These are phyloP conservation scores for Aromia moschata DNA, from an alignment of 2,888 invertebrate genomes.

Conservation along the genomic window DNA sequence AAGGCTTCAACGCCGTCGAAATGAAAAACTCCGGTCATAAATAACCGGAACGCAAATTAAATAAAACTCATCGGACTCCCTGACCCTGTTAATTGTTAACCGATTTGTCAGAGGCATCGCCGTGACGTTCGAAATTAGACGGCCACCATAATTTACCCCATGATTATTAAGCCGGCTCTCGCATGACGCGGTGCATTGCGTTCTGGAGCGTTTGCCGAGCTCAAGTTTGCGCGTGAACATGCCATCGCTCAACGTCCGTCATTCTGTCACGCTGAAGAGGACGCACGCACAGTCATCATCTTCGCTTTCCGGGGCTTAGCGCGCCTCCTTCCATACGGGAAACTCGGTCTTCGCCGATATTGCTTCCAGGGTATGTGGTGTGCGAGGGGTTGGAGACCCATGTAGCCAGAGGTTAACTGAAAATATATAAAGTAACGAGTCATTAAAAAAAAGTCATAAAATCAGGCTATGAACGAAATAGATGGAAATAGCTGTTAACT, in stretches of 20 bases:
- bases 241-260: constrained; percentile 58
- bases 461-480: too few species aligned
- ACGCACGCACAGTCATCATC: constrained; percentile 51
- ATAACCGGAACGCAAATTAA: neutral
- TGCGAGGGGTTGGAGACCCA: neutral
- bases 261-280: constrained; percentile 52
- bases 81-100: constrained; percentile 10
- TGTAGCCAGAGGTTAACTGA: constrained; percentile 1
- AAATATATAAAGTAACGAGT: too few species aligned
- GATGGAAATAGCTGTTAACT: too few species aligned
- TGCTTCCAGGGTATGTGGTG: neutral
- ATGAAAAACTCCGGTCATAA: neutral
- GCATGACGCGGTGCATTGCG: constrained; percentile 21
- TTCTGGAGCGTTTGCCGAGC: constrained; percentile 34
- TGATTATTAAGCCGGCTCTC: constrained; percentile 27
- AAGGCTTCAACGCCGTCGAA: neutral
- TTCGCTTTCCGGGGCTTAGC: constrained; percentile 42
- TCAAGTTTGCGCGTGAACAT: constrained; percentile 54
- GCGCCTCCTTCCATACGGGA: constrained; percentile 31
- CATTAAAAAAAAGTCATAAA: too few species aligned
- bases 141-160: constrained; percentile 22
- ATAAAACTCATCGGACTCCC: neutral
- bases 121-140: constrained; percentile 31
- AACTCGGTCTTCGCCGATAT: constrained; percentile 8
- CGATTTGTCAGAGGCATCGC: constrained; percentile 11